Evolutionary conservation across 2,113 vertebrate species (phyloP).

Genomic region (Pelobates fuscus): DNA sequence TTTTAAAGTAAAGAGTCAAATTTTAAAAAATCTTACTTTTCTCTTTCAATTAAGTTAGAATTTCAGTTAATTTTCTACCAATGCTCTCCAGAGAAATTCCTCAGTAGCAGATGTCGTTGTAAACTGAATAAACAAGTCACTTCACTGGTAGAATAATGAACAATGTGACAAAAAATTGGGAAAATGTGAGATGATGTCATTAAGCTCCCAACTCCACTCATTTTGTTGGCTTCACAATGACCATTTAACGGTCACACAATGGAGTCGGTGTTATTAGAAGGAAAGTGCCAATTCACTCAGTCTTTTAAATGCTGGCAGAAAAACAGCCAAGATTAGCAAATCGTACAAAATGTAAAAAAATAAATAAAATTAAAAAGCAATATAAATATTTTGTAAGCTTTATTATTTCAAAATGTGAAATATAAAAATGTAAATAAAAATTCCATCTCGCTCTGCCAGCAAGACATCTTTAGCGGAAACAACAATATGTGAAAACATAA

Average conservation of each 20-base stretch:
- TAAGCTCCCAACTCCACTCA: background rate
- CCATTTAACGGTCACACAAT: background rate
- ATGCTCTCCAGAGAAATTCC: background rate
- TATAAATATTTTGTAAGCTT: too few relatives aligned
- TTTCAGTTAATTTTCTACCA: background rate
- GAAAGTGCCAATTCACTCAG: background rate
- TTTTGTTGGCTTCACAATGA: background rate
- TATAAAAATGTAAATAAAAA: too few relatives aligned
- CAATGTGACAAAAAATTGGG: background rate
- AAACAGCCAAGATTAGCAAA: background rate
- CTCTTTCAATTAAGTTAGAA: background rate
- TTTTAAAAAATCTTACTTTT: too few relatives aligned
- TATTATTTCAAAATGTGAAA: too few relatives aligned
- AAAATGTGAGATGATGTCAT: slow-evolving; percentile 1
- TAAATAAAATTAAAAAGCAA: too few relatives aligned
- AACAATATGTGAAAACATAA: slow-evolving; percentile 27
- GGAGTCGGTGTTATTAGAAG: background rate
- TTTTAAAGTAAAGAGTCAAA: too few relatives aligned
- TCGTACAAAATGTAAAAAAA: too few relatives aligned
- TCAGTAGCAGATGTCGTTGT: background rate
- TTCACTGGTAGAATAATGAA: background rate
- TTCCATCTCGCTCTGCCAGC: too few relatives aligned
- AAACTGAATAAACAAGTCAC: background rate
- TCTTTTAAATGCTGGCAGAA: background rate
- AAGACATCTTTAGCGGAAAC: slow-evolving; percentile 10